phyloP scores from a whole-genome alignment of 2,888 invertebrate genomes.

The Euzophera pinguis region DNA sequence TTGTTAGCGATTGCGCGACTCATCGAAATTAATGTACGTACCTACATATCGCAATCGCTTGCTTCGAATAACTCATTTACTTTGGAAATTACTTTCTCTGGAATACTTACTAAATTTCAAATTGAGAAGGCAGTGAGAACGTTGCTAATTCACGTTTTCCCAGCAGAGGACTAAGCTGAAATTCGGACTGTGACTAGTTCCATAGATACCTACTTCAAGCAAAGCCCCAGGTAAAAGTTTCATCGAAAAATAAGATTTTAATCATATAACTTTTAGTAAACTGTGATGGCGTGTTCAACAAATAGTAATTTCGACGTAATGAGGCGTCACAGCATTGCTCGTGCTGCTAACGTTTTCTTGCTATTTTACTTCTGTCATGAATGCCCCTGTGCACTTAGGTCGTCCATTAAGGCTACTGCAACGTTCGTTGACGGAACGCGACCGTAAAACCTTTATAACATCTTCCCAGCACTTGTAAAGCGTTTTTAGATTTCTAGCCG shows the following conservation, averaged over 20 bases:
- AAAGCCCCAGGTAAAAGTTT: no score
- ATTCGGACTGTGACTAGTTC: no score
- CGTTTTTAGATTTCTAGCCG: conserved; percentile 67
- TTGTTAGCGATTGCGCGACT: conserved; percentile 38
- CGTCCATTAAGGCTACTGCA: conserved; percentile 76
- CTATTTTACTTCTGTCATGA: conserved; percentile 64
- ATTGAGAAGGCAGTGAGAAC: no score
- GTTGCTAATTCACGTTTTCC: not conserved
- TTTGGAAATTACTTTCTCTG: not conserved
- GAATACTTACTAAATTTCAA: no score
- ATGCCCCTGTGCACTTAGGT: conserved; percentile 77
- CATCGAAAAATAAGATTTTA: no score
- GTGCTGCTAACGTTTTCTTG: conserved; percentile 48
- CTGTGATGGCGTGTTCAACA: conserved; percentile 25
- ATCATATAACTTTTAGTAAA: not conserved
- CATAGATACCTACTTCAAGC: no score
- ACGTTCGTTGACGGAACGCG: conserved; percentile 71
- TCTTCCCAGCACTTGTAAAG: conserved; percentile 78
- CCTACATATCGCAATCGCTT: conserved; percentile 1
- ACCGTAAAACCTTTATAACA: conserved; percentile 79
- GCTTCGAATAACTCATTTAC: not conserved
- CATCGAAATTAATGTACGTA: conserved; percentile 39
- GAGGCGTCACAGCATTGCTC: conserved; percentile 47
- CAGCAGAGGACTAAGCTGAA: no score
- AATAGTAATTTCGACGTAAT: conserved; percentile 36